These are phyloP conservation scores for Ophiothrix spiculata DNA, from an alignment of 35 echinoderm and acorn worm genomes.

Conservation along the genomic window DNA sequence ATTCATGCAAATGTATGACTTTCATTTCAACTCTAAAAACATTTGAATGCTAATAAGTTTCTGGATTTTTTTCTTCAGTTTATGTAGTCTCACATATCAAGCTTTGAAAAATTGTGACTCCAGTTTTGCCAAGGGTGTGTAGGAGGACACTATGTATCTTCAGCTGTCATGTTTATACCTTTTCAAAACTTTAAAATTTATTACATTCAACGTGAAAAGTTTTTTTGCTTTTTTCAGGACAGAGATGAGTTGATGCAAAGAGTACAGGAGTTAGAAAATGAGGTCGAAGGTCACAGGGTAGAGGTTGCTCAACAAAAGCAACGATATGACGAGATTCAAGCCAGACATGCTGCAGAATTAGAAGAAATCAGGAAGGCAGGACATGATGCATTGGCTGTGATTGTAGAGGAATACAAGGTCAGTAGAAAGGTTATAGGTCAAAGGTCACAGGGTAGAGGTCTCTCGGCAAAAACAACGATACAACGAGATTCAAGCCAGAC, in stretches of 20 bases:
- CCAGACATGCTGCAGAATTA: constrained; percentile 59
- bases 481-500: constrained; percentile 59
- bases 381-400: constrained; percentile 85
- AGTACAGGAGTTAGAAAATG: constrained; percentile 40
- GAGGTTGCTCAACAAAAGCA: constrained; percentile 51
- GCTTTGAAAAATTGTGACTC: not conserved
- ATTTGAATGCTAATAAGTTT: no score
- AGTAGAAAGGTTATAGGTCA: not conserved
- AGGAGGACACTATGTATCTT: no score
- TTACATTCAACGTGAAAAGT: no score
- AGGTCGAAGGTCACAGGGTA: constrained; percentile 60
- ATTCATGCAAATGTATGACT: no score
- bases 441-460: constrained; percentile 41
- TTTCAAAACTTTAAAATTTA: no score
- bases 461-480: constrained; percentile 54
- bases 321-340: constrained; percentile 76
- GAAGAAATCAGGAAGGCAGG: constrained; percentile 88
- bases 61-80: no score
- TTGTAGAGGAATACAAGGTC: constrained; percentile 99
- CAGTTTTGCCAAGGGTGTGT: no score
- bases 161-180: no score
- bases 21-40: no score
- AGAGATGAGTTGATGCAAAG: constrained; percentile 46
- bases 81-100: no score
- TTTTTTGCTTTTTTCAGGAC: constrained; percentile 48